These are phyloP conservation scores for Cryptocephalus primarius DNA, from an alignment of 2,888 invertebrate species.

Conservation along the genomic window DNA sequence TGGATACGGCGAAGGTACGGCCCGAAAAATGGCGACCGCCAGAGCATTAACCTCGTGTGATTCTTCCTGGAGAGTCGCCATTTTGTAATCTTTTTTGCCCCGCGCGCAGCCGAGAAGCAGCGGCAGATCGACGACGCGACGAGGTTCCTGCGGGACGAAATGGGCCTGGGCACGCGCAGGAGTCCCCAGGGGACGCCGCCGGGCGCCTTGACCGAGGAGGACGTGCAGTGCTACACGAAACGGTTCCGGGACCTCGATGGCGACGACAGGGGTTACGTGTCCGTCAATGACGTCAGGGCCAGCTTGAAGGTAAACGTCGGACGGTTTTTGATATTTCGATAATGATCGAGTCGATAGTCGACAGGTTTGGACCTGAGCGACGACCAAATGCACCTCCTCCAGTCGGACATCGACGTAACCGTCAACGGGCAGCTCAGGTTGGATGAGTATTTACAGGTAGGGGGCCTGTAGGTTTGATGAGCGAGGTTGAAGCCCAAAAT, in stretches of 20 bases:
- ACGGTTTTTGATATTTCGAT: no score
- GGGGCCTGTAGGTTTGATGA: no score
- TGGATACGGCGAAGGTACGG: no score
- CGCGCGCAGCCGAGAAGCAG: constrained; percentile 39
- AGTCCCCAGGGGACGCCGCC: constrained; percentile 79
- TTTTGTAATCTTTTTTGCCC: no score
- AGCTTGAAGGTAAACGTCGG: constrained; percentile 76
- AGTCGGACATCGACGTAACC: constrained; percentile 73
- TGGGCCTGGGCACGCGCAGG: constrained; percentile 91
- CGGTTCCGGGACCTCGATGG: constrained; percentile 93
- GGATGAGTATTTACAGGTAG: constrained; percentile 92
- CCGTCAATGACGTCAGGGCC: constrained; percentile 91
- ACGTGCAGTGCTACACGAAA: constrained; percentile 88
- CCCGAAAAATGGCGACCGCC: no score
- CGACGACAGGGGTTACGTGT: constrained; percentile 95
- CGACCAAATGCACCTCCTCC: constrained; percentile 64
- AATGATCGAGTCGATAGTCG: constrained; percentile 34
- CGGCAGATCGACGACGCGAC: constrained; percentile 70
- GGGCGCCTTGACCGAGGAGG: constrained; percentile 86
- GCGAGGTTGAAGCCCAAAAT: no score
- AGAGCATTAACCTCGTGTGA: no score
- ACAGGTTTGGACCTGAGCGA: constrained; percentile 53
- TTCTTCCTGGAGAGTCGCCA: no score
- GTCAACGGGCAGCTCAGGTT: constrained; percentile 82
- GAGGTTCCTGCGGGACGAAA: constrained; percentile 85